Conservation (phyloP, 2,113 vertebrate species). For the Triplophysa siluroides region DNA sequence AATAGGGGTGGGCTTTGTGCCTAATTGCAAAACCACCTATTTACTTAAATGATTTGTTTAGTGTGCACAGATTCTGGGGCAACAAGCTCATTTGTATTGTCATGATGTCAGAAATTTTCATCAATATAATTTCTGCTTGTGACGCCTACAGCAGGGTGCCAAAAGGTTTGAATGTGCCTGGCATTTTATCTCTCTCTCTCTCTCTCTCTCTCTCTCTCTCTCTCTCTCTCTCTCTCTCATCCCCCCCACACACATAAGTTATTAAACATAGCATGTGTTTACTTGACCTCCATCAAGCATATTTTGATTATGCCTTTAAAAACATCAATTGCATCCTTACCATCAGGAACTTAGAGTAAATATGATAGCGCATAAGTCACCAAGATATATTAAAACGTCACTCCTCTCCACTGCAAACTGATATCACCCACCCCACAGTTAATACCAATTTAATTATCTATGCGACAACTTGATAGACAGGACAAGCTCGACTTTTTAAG, state of each 20-base stretch:
- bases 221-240: conserved; percentile 10
- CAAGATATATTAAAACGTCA: conserved; percentile 64
- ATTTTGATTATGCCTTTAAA: background rate
- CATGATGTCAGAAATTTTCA: conserved; percentile 35
- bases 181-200: background rate
- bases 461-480: conserved; percentile 63
- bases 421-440: conserved; percentile 67
- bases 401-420: conserved; percentile 64
- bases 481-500: conserved; percentile 58
- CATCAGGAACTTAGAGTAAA: conserved; percentile 51
- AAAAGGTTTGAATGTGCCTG: conserved; percentile 17
- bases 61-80: conserved; percentile 33
- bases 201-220: background rate
- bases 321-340: conserved; percentile 28
- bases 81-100: conserved; percentile 49
- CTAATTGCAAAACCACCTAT: conserved; percentile 71
- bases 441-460: conserved; percentile 66
- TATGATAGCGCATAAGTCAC: conserved; percentile 56
- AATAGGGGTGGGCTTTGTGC: conserved; percentile 62
- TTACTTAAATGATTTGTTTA: conserved; percentile 52
- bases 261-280: background rate
- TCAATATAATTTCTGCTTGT: conserved; percentile 32
- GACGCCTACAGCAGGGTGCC: conserved; percentile 31
- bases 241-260: background rate
- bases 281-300: conserved; percentile 1